Evolutionary conservation across 2,113 vertebrate genomes (phyloP).

Genomic region (Oncorhynchus mykiss): DNA sequence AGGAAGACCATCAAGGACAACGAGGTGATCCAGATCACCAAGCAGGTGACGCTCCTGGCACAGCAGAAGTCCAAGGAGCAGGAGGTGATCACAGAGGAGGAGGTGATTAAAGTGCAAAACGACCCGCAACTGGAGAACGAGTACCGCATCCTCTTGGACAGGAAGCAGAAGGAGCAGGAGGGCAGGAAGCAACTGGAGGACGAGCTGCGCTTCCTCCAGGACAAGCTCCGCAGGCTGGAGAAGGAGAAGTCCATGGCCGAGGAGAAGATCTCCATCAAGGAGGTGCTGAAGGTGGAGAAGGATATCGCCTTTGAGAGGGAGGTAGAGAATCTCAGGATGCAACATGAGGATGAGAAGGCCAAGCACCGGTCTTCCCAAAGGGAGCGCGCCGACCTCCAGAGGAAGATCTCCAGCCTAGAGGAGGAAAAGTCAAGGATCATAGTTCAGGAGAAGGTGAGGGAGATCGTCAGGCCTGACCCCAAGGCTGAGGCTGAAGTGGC

Average conservation of each 20-base stretch:
- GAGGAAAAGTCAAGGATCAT: conserved; percentile 89
- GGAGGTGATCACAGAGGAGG: conserved; percentile 88
- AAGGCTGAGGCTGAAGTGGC: conserved; percentile 91
- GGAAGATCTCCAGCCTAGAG: conserved; percentile 85
- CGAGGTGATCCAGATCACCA: conserved; percentile 80
- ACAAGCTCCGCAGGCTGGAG: conserved; percentile 86
- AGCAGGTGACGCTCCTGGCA: conserved; percentile 80
- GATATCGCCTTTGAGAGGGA: conserved; percentile 84
- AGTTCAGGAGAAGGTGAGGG: conserved; percentile 91
- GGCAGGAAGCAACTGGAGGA: conserved; percentile 84
- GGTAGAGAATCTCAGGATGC: conserved; percentile 81
- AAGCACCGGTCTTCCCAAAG: conserved; percentile 78
- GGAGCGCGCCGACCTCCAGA: conserved; percentile 84
- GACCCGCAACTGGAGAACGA: conserved; percentile 90
- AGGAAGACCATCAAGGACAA: conserved; percentile 84
- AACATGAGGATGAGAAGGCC: conserved; percentile 85
- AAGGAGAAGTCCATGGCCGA: conserved; percentile 92
- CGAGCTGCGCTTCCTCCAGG: conserved; percentile 87
- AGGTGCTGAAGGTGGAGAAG: conserved; percentile 94
- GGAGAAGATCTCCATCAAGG: conserved; percentile 91
- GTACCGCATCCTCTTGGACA: conserved; percentile 80
- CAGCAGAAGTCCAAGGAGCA: conserved; percentile 83
- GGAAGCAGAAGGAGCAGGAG: conserved; percentile 74
- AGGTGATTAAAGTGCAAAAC: conserved; percentile 91
- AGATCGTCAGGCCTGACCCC: conserved; percentile 94